Evolutionary conservation across 2,888 invertebrate species (phyloP).

Genomic region (Amiota minor): DNA sequence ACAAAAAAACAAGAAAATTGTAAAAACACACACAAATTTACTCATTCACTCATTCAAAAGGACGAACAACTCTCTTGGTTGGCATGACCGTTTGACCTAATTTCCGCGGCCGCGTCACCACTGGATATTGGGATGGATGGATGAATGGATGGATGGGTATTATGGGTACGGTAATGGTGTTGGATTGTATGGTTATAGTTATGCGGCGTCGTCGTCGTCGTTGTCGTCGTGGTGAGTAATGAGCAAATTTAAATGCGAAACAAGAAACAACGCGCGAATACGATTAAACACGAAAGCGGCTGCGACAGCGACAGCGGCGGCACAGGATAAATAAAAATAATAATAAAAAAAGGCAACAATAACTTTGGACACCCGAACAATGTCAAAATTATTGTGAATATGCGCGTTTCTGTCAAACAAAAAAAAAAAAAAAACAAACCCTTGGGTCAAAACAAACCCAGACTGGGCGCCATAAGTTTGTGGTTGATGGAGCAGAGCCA

Average conservation of each 20-base stretch:
- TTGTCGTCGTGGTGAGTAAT: slow-evolving; percentile 52
- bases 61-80: slow-evolving; percentile 41
- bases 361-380: slow-evolving; percentile 3
- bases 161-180: too few species aligned
- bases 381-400: slow-evolving; percentile 27
- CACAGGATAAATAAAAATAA: slow-evolving; percentile 43
- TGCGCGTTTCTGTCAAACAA: slow-evolving; percentile 7
- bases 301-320: slow-evolving; percentile 3
- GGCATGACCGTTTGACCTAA: slow-evolving; percentile 73
- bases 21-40: slow-evolving; percentile 26
- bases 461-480: not conserved
- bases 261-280: slow-evolving; percentile 43
- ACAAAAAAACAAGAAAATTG: slow-evolving; percentile 14
- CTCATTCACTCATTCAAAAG: slow-evolving; percentile 25
- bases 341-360: slow-evolving; percentile 32
- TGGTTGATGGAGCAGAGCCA: not conserved
- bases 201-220: not conserved
- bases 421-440: too few species aligned
- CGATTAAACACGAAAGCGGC: slow-evolving; percentile 42
- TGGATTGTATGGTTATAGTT: too few species aligned
- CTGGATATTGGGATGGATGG: slow-evolving; percentile 1
- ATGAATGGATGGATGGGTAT: too few species aligned
- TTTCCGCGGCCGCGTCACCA: slow-evolving; percentile 47
- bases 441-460: not conserved
- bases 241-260: slow-evolving; percentile 61